Conservation (phyloP, 1,140 invertebrate species). For the Nautilus pompilius region DNA sequence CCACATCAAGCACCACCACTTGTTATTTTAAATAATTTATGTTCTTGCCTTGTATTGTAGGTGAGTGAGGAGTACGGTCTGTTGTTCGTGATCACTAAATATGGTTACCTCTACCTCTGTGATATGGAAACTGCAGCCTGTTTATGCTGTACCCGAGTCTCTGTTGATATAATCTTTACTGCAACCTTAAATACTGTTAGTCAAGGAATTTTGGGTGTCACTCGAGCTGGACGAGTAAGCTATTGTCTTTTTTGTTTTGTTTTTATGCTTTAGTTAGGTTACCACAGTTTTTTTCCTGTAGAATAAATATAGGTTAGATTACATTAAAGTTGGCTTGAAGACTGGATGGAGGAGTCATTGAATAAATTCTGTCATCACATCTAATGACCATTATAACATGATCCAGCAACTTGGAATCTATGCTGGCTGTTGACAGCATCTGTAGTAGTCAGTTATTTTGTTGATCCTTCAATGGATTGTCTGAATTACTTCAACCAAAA, state of each 20-base stretch:
- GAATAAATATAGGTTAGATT: no score
- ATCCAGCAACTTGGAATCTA: neutral
- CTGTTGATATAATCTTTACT: slow-evolving; percentile 50
- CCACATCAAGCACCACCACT: no score
- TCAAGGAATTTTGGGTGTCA: slow-evolving; percentile 53
- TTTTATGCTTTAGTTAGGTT: neutral
- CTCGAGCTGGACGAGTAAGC: slow-evolving; percentile 51
- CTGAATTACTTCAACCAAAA: no score
- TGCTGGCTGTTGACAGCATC: neutral
- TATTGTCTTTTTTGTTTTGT: neutral
- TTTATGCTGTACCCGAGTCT: slow-evolving; percentile 46
- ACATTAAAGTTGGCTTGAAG: neutral
- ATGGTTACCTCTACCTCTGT: slow-evolving; percentile 54
- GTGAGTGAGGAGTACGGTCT: slow-evolving; percentile 50
- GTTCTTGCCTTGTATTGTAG: slow-evolving; percentile 24
- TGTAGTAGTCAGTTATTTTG: no score
- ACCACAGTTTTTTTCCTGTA: neutral
- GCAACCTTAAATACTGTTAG: slow-evolving; percentile 51
- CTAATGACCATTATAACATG: neutral
- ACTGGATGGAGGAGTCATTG: neutral
- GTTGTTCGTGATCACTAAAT: slow-evolving; percentile 54
- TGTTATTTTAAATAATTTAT: no score
- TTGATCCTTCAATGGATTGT: no score
- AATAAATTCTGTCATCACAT: neutral
- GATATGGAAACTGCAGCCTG: slow-evolving; percentile 54